These are phyloP conservation scores for Otis tarda DNA, from an alignment of 2,113 vertebrate genomes.

Conservation along the genomic window DNA sequence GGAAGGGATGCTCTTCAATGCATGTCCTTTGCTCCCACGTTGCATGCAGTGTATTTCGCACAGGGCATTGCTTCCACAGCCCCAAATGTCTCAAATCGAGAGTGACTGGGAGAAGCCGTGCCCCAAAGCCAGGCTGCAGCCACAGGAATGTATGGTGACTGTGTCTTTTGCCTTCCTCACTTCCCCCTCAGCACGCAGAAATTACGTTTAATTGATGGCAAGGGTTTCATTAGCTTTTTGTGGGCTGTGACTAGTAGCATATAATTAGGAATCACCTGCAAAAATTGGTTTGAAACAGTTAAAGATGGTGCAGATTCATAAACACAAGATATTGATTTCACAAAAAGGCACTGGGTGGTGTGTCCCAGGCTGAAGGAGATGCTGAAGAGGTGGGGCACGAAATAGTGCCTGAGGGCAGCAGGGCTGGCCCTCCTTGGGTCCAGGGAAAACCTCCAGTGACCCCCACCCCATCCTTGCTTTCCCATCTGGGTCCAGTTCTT, in stretches of 20 bases:
- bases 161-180: neutral
- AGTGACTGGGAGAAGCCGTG: neutral
- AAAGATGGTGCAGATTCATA: neutral
- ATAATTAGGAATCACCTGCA: slow-evolving; percentile 25
- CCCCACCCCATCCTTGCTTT: neutral
- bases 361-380: neutral
- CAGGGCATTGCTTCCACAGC: neutral
- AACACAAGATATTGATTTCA: neutral
- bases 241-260: neutral
- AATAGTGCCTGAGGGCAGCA: neutral
- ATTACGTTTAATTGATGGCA: slow-evolving; percentile 16
- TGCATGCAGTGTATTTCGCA: fast-evolving
- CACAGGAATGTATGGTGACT: neutral
- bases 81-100: neutral
- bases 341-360: neutral
- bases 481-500: neutral
- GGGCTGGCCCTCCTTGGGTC: neutral
- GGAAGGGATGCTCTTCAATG: neutral
- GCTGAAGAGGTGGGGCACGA: neutral
- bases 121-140: neutral
- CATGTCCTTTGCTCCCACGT: fast-evolving
- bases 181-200: neutral
- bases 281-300: slow-evolving; percentile 55
- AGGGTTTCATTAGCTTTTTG: slow-evolving; percentile 19
- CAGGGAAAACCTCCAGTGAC: neutral